Base-by-base conservation (phyloP, 2,888 invertebrate genomes). In the Heliconius sara region DNA sequence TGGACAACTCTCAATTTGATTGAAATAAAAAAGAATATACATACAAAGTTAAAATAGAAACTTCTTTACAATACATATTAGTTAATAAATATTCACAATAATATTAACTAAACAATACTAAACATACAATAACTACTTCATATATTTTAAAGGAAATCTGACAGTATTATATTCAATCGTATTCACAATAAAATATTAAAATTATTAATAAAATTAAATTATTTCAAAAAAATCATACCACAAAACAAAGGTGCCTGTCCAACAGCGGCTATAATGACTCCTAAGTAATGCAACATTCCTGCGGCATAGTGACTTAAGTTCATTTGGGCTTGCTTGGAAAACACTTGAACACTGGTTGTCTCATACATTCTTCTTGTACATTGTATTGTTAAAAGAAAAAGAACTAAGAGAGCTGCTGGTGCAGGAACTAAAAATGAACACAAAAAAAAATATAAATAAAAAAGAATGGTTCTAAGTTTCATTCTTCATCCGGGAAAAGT, bases 211-310 rank as follows among this genome's bases (percentile, higher is more conserved):
- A 5, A 25, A 34, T 67, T 13, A 39, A n/a, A 1, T 12, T 4
- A 22, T 39, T 39, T 13, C 0, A 19, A 70, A 43, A 25, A 43
- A 16, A 70, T 63, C 89, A 90, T 86, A 95, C 95, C 95, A 86
- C 96, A 95, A 92, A 98, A 97, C 81, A 97, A 95, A 22, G 97
- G 96, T 1, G 97, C 97, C 88, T 98, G 97, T 43, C 96, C 96
- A 60, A 98, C 88, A 65, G 97, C 93, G 9, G 97, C 96, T 0
- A 97, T 86, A 63, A 97, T 90, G 27, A 96, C 95, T 6, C 97
- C 97, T 83, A 97, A 96, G 88, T 99, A 99, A 92, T 98, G 98
- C 4, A 96, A 85, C 84, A 96, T 96, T 0, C 98, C 99, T 10
- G 97, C 93, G 0, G 97, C 78, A 87, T 99, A 99, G 89, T 98